A percentile compares a stretch with the other conserved stretches of the same genome.
Conservation (phyloP, 2,797 vertebrate species). For the Borostomias antarcticus region DNA sequence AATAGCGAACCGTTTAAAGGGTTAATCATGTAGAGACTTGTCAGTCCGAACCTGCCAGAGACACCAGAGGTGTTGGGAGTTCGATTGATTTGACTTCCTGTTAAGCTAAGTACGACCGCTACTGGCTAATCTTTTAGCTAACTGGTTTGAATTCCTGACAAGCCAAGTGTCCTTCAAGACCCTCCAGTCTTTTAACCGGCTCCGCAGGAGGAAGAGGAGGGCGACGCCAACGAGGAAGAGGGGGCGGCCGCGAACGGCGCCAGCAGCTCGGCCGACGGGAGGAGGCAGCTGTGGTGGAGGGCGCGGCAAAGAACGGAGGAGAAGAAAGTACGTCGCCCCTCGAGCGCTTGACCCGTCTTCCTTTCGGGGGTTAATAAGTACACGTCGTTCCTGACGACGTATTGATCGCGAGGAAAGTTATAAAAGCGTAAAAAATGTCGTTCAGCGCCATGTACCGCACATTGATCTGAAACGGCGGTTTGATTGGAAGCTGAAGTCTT, state of each 20-base stretch:
- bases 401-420: constrained; percentile 18
- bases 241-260: constrained; percentile 68
- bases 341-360: background rate
- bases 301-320: constrained; percentile 89
- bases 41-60: background rate
- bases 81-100: constrained; percentile 41
- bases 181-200: no score
- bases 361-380: background rate
- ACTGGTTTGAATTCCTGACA: no score
- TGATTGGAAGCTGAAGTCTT: no score
- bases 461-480: background rate
- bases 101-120: no score
- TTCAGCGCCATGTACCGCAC: background rate
- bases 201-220: constrained; percentile 75
- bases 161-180: no score
- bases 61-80: background rate
- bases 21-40: background rate
- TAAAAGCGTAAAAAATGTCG: background rate
- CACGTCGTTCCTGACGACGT: background rate
- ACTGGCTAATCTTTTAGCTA: no score
- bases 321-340: constrained; percentile 77
- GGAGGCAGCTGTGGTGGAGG: constrained; percentile 88
- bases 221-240: constrained; percentile 57
- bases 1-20: constrained; percentile 16
- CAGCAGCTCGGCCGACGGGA: constrained; percentile 81